phyloP scores from a whole-genome alignment of 2,888 invertebrate genomes.

The Dioctria rufipes region DNA sequence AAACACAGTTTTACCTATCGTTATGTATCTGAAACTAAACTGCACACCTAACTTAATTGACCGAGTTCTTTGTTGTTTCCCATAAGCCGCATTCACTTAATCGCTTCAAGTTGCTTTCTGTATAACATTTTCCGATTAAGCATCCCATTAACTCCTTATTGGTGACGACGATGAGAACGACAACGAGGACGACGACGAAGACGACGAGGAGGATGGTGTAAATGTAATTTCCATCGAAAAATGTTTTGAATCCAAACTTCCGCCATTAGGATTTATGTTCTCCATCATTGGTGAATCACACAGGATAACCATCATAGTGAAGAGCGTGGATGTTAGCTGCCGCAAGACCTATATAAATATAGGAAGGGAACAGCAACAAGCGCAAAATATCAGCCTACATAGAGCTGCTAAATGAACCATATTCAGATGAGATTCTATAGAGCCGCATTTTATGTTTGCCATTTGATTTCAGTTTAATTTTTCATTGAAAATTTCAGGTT shows the following conservation, averaged over 20 bases:
- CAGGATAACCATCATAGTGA: too few relatives aligned
- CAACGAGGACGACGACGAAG: too few relatives aligned
- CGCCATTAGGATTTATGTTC: constrained; percentile 50
- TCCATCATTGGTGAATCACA: constrained; percentile 41
- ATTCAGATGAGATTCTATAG: constrained; percentile 17
- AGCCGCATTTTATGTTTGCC: constrained; percentile 1
- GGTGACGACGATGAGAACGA: constrained; percentile 3
- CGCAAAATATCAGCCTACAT: background rate
- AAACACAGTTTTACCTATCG: constrained; percentile 10
- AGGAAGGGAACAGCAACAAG: background rate
- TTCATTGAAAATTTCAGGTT: constrained; percentile 46
- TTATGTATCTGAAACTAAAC: background rate
- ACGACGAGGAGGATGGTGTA: too few relatives aligned
- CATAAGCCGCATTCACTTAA: constrained; percentile 49
- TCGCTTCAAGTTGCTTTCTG: constrained; percentile 32
- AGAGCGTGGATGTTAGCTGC: too few relatives aligned
- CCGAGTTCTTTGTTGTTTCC: constrained; percentile 48
- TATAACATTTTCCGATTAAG: constrained; percentile 43
- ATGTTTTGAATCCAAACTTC: constrained; percentile 47
- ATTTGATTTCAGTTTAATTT: constrained; percentile 47
- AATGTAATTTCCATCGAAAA: constrained; percentile 30
- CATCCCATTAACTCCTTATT: constrained; percentile 50
- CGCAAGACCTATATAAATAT: too few relatives aligned
- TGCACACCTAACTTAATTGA: constrained; percentile 23
- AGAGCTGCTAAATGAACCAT: constrained; percentile 36